Conservation (phyloP, 2,888 invertebrate species). For the Drosophila trichaetosa region DNA sequence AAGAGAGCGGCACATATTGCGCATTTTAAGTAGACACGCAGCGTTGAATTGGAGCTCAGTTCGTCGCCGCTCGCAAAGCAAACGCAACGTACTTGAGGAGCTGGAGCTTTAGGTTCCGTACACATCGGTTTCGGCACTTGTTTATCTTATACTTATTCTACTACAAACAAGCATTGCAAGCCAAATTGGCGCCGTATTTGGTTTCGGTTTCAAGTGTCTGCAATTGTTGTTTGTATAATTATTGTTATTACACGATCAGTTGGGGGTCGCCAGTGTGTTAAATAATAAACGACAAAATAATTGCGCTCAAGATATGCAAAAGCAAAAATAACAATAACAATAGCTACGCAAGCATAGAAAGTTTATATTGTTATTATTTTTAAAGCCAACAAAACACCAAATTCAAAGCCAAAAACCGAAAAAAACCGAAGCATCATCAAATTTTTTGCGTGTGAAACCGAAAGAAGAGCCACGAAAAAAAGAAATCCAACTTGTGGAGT, state of each 20-base stretch:
- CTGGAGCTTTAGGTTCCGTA: not conserved
- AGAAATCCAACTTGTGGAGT: slow-evolving; percentile 55
- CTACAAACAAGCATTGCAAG: slow-evolving; percentile 28
- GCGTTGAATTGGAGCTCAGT: slow-evolving; percentile 45
- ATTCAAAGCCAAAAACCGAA: slow-evolving; percentile 50
- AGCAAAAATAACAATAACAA: slow-evolving; percentile 31
- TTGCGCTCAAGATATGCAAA: slow-evolving; percentile 60
- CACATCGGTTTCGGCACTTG: slow-evolving; percentile 17
- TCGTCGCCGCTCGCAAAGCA: slow-evolving; percentile 38
- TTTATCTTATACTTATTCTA: slow-evolving; percentile 36
- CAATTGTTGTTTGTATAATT: slow-evolving; percentile 33
- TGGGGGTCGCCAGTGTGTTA: slow-evolving; percentile 16
- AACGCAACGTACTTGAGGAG: slow-evolving; percentile 23
- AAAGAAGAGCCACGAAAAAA: slow-evolving; percentile 32
- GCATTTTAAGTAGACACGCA: slow-evolving; percentile 44
- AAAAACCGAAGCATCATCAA: slow-evolving; percentile 30
- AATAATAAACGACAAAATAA: slow-evolving; percentile 63
- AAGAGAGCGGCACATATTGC: slow-evolving; percentile 25
- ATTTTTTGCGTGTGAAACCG: slow-evolving; percentile 41
- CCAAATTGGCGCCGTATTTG: slow-evolving; percentile 20
- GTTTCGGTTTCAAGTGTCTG: slow-evolving; percentile 17
- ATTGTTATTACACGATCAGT: slow-evolving; percentile 55
- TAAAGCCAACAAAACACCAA: slow-evolving; percentile 45
- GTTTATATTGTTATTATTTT: slow-evolving; percentile 70
- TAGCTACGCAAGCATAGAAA: slow-evolving; percentile 70